phyloP scores from a whole-genome alignment of 2,797 vertebrate genomes.

The Ceryle rudis region DNA sequence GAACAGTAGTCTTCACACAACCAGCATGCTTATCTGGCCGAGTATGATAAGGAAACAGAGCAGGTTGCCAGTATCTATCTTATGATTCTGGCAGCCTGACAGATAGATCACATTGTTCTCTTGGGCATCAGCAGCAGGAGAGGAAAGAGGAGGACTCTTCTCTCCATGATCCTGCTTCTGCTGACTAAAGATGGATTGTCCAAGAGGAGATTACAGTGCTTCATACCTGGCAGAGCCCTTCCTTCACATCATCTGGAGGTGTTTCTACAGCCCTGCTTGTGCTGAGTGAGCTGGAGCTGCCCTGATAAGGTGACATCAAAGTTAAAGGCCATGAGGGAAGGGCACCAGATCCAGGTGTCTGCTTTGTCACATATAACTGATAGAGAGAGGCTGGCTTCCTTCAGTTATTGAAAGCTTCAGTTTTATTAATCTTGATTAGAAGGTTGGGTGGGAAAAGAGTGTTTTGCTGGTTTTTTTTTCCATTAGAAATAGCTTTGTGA shows the following conservation, averaged over 20 bases:
- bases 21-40: not conserved
- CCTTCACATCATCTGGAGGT: not conserved
- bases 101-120: not conserved
- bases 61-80: not conserved
- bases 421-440: not conserved
- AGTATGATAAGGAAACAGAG: not conserved
- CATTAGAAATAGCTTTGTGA: not conserved
- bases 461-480: not conserved
- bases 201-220: not conserved
- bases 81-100: not conserved
- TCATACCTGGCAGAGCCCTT: not conserved
- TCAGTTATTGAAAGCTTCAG: not conserved
- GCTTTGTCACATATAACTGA: not conserved
- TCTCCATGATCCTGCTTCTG: not conserved
- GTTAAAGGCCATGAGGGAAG: not conserved
- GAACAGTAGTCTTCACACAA: not conserved
- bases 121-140: not conserved
- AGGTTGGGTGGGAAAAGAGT: accelerated
- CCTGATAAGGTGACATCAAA: not conserved
- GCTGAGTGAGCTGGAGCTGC: not conserved
- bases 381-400: not conserved
- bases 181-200: not conserved
- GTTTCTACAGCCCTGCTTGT: not conserved
- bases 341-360: not conserved
- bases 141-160: not conserved